A percentile compares a stretch with the other conserved stretches of the same genome.
Conservation (phyloP, 1,140 invertebrate genomes). For the Sminthurides bifidus region DNA sequence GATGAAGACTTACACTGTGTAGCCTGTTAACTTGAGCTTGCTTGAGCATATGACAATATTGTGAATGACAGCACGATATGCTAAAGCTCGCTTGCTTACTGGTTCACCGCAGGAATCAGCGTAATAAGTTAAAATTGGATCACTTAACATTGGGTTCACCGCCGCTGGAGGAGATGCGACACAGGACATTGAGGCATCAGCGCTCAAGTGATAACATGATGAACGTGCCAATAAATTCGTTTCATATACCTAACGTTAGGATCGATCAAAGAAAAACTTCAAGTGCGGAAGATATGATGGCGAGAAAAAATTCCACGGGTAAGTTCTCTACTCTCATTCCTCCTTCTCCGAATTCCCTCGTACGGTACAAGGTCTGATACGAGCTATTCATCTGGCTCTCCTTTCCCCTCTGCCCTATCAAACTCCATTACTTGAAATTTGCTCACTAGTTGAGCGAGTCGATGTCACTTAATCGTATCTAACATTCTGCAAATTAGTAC, state of each 20-base stretch:
- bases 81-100: too few relatives aligned
- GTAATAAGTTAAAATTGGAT: conserved; percentile 69
- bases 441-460: too few relatives aligned
- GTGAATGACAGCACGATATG: too few relatives aligned
- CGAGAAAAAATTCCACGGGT: conserved; percentile 47
- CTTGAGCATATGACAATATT: too few relatives aligned
- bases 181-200: conserved; percentile 57
- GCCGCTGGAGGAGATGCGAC: background rate
- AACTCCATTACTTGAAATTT: too few relatives aligned
- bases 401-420: too few relatives aligned
- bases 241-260: conserved; percentile 59
- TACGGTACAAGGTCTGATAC: background rate
- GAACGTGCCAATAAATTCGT: conserved; percentile 35
- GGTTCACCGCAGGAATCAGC: conserved; percentile 53
- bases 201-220: conserved; percentile 71
- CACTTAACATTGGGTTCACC: conserved; percentile 47
- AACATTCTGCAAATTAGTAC: conserved; percentile 45
- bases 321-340: background rate
- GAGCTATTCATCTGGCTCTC: background rate
- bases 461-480: conserved; percentile 7
- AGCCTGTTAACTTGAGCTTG: too few relatives aligned
- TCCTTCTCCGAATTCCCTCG: background rate
- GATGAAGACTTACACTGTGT: too few relatives aligned
- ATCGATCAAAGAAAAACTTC: conserved; percentile 71
- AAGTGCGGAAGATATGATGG: conserved; percentile 73